Base-by-base conservation (phyloP, 1,140 invertebrate species). In the Pogonomyrmex barbatus region DNA sequence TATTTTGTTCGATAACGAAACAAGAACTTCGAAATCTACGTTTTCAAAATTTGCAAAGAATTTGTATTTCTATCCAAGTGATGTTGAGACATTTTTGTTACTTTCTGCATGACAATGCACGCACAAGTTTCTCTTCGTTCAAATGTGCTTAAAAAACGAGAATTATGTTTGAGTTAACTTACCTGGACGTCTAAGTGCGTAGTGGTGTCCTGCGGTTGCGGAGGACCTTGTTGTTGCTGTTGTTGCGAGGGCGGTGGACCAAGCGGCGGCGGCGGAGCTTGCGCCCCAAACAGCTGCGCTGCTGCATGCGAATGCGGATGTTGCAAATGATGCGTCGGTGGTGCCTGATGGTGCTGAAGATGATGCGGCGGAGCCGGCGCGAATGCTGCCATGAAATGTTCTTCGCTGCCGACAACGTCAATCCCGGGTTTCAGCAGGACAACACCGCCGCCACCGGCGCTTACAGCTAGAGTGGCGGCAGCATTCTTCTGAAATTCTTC, bases 401-500 rank as follows among this genome's bases (percentile, higher is more conserved):
- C 94, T 88, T 95, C 95, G 84, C 94, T 95, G 63, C 95, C 95
- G 50, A 96, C 95, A 85, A 96, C 96, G 91, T 96, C 96, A 17
- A 95, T 95, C 30, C 95, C 95, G 9, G 94, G 95, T 76, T 95
- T 95, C 65, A 96, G 90, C 47, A 95, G 91, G 14, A 96, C 95
- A 36, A 96, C 94, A 47, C 94, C 94, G 67, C 93, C 95, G 62
- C 91, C 94, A 8, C 93, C 93, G 2, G 94, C 91, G 52, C 91
- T 95, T 5, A 94, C 94, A 70, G 93, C 95, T 52, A 95, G 88
- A 47, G 95, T 96, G n/a, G 96, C 95, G 2, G 93, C 93, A 2
- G 95, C 95, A 88, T 96, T 96, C 92, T 96, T 97, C 77, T 96
- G 96, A 60, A 96, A 95, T 87, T 98, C 97, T 91, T 98, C 98